phyloP scores from a whole-genome alignment of 2,888 invertebrate species.

The Therioaphis trifolii region DNA sequence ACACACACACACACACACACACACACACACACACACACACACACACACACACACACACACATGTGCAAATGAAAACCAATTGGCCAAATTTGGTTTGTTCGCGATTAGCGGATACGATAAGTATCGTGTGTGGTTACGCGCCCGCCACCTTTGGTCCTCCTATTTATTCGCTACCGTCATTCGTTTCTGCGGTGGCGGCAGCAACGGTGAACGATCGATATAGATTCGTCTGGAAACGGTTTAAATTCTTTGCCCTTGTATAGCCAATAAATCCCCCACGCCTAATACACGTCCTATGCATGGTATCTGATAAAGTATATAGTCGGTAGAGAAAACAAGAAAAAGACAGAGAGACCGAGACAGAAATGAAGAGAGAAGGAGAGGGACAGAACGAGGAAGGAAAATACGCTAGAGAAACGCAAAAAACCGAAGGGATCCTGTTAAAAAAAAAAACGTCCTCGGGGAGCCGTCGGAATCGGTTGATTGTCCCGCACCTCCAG shows the following conservation, averaged over 20 bases:
- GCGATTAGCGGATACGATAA: conserved; percentile 49
- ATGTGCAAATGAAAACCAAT: conserved; percentile 45
- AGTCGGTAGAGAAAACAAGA: background rate
- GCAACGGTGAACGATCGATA: conserved; percentile 38
- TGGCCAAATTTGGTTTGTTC: conserved; percentile 57
- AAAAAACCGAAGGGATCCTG: conserved; percentile 60
- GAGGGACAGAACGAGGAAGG: background rate
- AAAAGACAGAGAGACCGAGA: background rate
- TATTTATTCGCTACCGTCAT: background rate
- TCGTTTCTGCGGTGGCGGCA: background rate
- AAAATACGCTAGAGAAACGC: conserved; percentile 23
- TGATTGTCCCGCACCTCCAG: conserved; percentile 56
- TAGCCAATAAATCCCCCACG: conserved; percentile 59
- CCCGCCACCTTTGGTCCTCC: background rate
- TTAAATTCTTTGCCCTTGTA: conserved; percentile 50
- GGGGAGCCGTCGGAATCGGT: conserved; percentile 63
- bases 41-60: background rate
- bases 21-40: no score
- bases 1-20: background rate
- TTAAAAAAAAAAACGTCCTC: conserved; percentile 62
- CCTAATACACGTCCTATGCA: conserved; percentile 61
- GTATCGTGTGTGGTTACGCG: conserved; percentile 33
- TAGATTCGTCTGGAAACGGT: conserved; percentile 48
- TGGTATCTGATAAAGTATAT: conserved; percentile 57
- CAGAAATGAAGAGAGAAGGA: background rate